Base-by-base conservation (phyloP, 2,113 vertebrate genomes). In the Todiramphus saurophagus region DNA sequence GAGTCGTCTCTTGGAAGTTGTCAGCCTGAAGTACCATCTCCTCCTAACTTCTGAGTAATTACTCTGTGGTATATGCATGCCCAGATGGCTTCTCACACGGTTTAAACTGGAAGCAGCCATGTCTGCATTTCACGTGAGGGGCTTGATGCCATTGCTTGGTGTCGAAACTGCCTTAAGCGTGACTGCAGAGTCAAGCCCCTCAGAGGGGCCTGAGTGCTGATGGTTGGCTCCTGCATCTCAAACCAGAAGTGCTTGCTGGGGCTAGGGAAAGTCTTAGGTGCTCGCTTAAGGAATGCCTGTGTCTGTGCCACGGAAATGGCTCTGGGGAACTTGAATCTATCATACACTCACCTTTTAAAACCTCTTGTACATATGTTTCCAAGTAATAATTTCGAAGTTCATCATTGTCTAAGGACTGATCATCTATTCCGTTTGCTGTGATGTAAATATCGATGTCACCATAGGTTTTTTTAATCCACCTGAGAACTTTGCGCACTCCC, bases 371-470 rank as follows among this genome's bases (percentile, higher is more conserved):
- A 4, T 99, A 99, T 64, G 97, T 98, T 93, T 95, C 98, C 69
- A 99, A 66, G 94, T 99, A 99, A 82, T 98, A 98, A 85, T 98
- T 98, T 46, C 99, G 98, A 63, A 99, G 97, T 72, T 94, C 96
- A 74, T 99, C 99, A 1, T 99, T 97, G 33, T 97, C 91, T 48
- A 97, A 88, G 51, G 98, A 97, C 35, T 96, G 98, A 92, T 99
- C 99, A 27, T 99, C 99, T 44, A 99, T 96, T 83, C 99, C 99
- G 1, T 97, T 99, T 35, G 98, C 99, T 6, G 99, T 99, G 96
- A 99, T 91, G 20, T 99, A 98, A 67, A 99, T 95, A 16, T 98
- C 98, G 3, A 97, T 74, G 64, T 98, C 68, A 7, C 99, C 98
- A 0, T 99, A 99, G 84, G 94, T 97, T 63, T 95, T 91, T 83